A percentile compares a stretch with the other conserved stretches of the same genome.
These are phyloP conservation scores for Pegoplata infirma DNA, from an alignment of 2,888 invertebrate genomes.

Conservation along the genomic window DNA sequence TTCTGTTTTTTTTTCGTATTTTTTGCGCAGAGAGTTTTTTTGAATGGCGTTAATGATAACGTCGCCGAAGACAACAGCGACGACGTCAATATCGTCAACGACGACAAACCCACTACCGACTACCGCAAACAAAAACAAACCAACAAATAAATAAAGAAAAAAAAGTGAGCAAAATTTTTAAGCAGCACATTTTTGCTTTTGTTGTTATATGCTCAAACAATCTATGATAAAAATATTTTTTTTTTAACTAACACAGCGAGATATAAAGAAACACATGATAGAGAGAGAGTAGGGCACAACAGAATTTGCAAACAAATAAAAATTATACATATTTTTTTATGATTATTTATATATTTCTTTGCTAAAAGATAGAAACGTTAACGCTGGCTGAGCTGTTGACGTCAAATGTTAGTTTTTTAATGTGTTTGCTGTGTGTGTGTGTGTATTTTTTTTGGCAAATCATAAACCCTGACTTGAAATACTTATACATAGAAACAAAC, in stretches of 20 bases:
- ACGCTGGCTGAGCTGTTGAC: background rate
- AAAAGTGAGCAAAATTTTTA: slow-evolving; percentile 13
- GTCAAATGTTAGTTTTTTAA: background rate
- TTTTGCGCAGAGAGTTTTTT: slow-evolving; percentile 50
- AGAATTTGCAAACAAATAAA: background rate
- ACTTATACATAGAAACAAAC: no score
- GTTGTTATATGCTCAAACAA: slow-evolving; percentile 14
- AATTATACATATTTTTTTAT: no score
- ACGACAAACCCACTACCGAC: slow-evolving; percentile 40
- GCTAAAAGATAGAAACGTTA: background rate
- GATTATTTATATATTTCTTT: background rate
- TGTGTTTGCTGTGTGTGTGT: no score
- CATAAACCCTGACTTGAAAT: slow-evolving; percentile 33
- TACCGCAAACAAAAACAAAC: slow-evolving; percentile 10
- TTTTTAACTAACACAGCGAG: background rate
- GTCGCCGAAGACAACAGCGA: slow-evolving; percentile 34
- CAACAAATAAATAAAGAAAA: background rate
- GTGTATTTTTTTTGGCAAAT: slow-evolving; percentile 22
- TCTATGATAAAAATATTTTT: background rate
- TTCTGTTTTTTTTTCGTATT: slow-evolving; percentile 20
- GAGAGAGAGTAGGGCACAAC: background rate
- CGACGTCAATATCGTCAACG: slow-evolving; percentile 17
- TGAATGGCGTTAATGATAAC: slow-evolving; percentile 53
- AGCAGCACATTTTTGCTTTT: no score
- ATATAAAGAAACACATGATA: background rate